Evolutionary conservation across 2,888 invertebrate species (phyloP).

Genomic region (Anthophora plumipes): DNA sequence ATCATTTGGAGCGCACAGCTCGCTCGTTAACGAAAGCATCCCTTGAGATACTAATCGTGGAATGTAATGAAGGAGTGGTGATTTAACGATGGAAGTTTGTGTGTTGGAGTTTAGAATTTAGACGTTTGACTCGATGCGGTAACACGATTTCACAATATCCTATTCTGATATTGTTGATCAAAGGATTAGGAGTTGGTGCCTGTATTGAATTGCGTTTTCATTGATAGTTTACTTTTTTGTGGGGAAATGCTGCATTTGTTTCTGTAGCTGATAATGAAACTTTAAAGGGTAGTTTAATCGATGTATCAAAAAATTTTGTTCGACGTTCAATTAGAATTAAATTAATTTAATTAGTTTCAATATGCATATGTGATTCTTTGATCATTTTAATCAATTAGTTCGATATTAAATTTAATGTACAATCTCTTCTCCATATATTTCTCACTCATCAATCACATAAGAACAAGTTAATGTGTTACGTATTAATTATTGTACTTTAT

Average conservation of each 20-base stretch:
- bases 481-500: background rate
- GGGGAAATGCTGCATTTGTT: no score
- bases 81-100: background rate
- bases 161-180: no score
- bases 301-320: no score
- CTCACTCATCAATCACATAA: background rate
- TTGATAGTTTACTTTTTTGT: no score
- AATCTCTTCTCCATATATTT: background rate
- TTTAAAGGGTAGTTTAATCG: no score
- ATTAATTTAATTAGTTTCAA: background rate
- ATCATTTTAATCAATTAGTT: background rate
- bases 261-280: no score
- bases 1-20: slow-evolving; percentile 7
- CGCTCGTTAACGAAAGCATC: slow-evolving; percentile 3
- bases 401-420: background rate
- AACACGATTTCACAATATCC: no score
- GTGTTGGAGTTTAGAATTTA: background rate
- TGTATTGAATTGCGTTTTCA: no score
- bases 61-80: background rate
- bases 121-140: background rate
- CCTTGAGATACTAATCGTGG: background rate
- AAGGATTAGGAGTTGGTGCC: no score
- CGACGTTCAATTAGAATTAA: no score
- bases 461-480: background rate
- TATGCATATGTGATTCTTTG: background rate